phyloP scores from a whole-genome alignment of 2,797 vertebrate genomes.

The Oophaga sylvatica region DNA sequence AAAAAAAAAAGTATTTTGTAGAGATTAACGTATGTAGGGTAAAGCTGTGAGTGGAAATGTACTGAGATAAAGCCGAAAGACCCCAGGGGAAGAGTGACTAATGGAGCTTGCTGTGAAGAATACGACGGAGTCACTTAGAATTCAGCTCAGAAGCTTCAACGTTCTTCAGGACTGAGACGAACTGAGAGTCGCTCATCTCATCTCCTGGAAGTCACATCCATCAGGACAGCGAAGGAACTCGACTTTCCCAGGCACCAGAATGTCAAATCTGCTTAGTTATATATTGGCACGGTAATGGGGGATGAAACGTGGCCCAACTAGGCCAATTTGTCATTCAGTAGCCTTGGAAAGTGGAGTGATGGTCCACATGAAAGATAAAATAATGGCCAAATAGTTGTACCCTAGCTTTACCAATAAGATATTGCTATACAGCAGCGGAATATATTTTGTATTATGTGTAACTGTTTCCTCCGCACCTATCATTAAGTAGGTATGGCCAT shows the following conservation, averaged over 20 bases:
- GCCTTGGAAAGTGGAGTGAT: not conserved
- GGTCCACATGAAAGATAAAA: not conserved
- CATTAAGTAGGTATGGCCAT: no score
- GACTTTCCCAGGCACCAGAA: not conserved
- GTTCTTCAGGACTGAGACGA: not conserved
- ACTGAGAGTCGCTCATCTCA: not conserved
- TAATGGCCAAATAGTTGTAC: not conserved
- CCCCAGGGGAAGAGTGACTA: slow-evolving; percentile 47
- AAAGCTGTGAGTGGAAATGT: slow-evolving; percentile 64
- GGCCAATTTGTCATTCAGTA: not conserved
- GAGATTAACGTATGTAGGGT: not conserved
- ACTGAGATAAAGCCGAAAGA: slow-evolving; percentile 54
- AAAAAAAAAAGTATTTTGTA: slow-evolving; percentile 15
- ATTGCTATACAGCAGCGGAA: not conserved
- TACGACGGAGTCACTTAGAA: slow-evolving; percentile 39
- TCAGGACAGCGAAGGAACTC: not conserved
- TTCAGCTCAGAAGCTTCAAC: slow-evolving; percentile 45
- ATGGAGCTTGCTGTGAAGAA: slow-evolving; percentile 46
- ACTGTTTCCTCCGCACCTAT: no score
- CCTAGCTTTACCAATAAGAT: not conserved
- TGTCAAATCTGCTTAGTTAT: not conserved
- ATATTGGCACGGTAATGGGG: not conserved
- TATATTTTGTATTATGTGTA: no score
- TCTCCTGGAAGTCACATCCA: no score
- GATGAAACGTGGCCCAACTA: not conserved